A percentile compares a stretch with the other conserved stretches of the same genome.
Evolutionary conservation across 2,113 vertebrate genomes (phyloP).

Genomic region (Mugil cephalus): DNA sequence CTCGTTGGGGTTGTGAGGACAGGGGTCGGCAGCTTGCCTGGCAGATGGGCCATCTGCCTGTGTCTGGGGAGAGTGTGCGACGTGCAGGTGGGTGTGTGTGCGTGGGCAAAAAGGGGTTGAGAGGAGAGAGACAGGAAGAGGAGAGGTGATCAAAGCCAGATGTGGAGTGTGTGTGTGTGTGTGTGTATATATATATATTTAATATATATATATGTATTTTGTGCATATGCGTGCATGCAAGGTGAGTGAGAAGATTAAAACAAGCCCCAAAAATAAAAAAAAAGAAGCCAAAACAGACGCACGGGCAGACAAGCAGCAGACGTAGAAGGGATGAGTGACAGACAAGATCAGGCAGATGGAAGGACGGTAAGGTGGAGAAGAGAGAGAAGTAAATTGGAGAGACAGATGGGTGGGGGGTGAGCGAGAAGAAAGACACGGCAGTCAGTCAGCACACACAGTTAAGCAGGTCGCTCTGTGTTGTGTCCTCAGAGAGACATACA

Average conservation of each 20-base stretch:
- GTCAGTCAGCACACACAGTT: conserved; percentile 85
- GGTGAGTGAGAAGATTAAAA: conserved; percentile 49
- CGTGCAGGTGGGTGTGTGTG: conserved; percentile 22
- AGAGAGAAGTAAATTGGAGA: conserved; percentile 74
- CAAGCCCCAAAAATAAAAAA: conserved; percentile 16
- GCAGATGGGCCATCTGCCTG: conserved; percentile 76
- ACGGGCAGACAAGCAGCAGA: conserved; percentile 62
- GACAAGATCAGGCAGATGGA: conserved; percentile 75
- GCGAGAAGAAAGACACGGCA: conserved; percentile 84
- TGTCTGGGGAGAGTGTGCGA: conserved; percentile 56
- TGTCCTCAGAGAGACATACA: conserved; percentile 77
- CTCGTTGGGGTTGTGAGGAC: conserved; percentile 72
- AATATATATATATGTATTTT: conserved; percentile 41
- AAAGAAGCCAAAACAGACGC: conserved; percentile 50
- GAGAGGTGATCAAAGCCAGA: conserved; percentile 23
- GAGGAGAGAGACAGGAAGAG: conserved; percentile 31
- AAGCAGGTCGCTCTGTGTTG: conserved; percentile 79
- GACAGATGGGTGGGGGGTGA: conserved; percentile 82
- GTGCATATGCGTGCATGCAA: conserved; percentile 54
- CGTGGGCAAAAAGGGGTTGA: conserved; percentile 18
- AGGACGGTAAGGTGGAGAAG: conserved; percentile 67
- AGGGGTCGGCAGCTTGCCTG: conserved; percentile 72
- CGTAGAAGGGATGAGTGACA: conserved; percentile 63
- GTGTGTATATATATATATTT: conserved; percentile 45
- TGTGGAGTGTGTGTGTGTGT: conserved; percentile 41